Evolutionary conservation across 1,140 invertebrate species (phyloP), one percentile per base, ranked within the genome.

Genomic region (Drosophila grimshawi): DNA sequence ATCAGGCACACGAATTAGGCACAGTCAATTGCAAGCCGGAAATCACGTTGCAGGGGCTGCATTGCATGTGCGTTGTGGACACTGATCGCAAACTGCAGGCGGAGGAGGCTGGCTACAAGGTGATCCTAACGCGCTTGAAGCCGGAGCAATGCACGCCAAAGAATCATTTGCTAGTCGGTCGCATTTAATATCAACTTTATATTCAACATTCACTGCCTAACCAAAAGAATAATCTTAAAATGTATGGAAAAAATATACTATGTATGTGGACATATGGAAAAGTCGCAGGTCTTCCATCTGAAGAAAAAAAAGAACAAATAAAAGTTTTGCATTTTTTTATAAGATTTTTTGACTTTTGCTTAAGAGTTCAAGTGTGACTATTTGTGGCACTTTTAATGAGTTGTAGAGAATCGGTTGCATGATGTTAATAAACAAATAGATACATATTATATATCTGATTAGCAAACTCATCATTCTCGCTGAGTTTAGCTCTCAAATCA

Each of bases 101-200:
- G 8, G 93, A 95, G 92, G 95, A 97, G 83, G 93, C 93, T 85
- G 96, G 95, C 0, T 99, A 98, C 91, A 39, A 77, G 67, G 96
- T 98, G 2, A 94, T 94, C 70, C 93, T 99, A 43, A 95, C 95
- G 7, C 96, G 96, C 83, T 93, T 98, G 4, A 93, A 95, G 81
- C 97, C 97, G 29, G 93, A 95, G 48, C 94, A 95, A 57, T 98
- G 97, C 93, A 97, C 98, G 52, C 97, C 97, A 61, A 98, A 99
- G 93, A 98, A 99, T 94, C 97, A 98, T 93, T 94, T 99, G 73
- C 93, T 99, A 27, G 95, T 99, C 81, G 98, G 97, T 52, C 81
- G 86, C 52, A 70, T 64, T 72, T 59, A 39, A 37, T 32, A 49
- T 57, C 48, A 29, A n/a, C 6, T 27, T 48, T 5, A 10, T 45